These are phyloP conservation scores for Pandemis corylana DNA, from an alignment of 2,888 invertebrate genomes.

Conservation along the genomic window DNA sequence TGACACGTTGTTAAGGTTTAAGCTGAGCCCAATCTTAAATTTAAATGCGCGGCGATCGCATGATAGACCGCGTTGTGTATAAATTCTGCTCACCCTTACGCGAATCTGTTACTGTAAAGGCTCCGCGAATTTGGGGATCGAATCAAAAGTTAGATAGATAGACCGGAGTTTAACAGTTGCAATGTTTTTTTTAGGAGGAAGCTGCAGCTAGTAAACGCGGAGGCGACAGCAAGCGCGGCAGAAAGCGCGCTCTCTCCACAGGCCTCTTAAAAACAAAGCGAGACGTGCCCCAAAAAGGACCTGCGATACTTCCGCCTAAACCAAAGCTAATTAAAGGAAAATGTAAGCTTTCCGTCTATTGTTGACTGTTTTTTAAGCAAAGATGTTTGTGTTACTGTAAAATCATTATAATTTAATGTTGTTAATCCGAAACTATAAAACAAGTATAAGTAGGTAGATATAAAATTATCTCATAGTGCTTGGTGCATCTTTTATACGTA, in stretches of 20 bases:
- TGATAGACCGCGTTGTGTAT: background rate
- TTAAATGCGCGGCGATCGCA: slow-evolving; percentile 1
- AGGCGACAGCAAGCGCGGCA: slow-evolving; percentile 65
- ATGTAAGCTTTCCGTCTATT: slow-evolving; percentile 56
- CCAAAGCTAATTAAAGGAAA: slow-evolving; percentile 62
- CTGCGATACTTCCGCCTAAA: slow-evolving; percentile 56
- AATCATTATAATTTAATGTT: background rate
- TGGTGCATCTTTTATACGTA: background rate
- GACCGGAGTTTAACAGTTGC: slow-evolving; percentile 30
- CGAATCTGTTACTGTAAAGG: slow-evolving; percentile 43
- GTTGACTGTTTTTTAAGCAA: background rate
- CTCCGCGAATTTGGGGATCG: slow-evolving; percentile 33
- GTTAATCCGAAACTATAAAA: background rate
- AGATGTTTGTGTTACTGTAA: background rate
- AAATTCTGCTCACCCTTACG: background rate
- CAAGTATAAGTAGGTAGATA: slow-evolving; percentile 3
- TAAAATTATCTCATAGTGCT: background rate
- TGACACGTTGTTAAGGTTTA: background rate
- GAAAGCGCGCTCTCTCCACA: slow-evolving; percentile 71
- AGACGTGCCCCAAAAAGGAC: slow-evolving; percentile 51
- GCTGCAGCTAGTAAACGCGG: slow-evolving; percentile 53
- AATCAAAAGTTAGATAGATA: background rate
- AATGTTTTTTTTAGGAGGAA: slow-evolving; percentile 51
- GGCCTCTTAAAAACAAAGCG: slow-evolving; percentile 56
- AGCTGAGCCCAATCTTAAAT: slow-evolving; percentile 9